These are phyloP conservation scores for Netta rufina DNA, from an alignment of 2,797 vertebrate genomes.

Conservation along the genomic window DNA sequence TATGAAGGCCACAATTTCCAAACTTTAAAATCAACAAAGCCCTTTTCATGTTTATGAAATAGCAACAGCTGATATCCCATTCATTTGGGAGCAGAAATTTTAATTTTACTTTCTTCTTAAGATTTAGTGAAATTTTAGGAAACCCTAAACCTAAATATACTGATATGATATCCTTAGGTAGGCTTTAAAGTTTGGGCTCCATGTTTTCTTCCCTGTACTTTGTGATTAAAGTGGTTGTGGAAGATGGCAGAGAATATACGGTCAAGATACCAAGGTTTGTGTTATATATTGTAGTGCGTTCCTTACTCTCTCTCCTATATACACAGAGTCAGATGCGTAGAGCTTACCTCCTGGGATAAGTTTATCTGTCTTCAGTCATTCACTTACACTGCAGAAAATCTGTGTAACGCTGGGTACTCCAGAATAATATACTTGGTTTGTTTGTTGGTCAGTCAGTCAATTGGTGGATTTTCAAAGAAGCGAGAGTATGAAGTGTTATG, in stretches of 20 bases:
- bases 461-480: not conserved
- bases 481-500: not conserved
- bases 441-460: not conserved
- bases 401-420: not conserved
- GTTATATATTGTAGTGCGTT: not conserved
- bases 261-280: not conserved
- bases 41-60: not conserved
- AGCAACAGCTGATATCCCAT: not conserved
- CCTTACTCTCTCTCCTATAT: not conserved
- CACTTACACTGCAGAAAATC: not conserved
- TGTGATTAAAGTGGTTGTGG: not conserved
- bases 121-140: not conserved
- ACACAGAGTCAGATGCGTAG: not conserved
- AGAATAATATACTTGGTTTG: not conserved
- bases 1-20: not conserved
- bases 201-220: not conserved
- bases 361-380: not conserved
- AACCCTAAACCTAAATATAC: not conserved
- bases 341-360: not conserved
- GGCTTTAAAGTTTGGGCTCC: not conserved
- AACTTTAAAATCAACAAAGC: not conserved
- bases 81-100: not conserved
- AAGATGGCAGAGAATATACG: not conserved
- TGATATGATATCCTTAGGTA: not conserved
- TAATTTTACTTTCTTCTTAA: not conserved